Evolutionary conservation across 2,797 vertebrate species (phyloP).

Genomic region (Pteronotus mesoamericanus): DNA sequence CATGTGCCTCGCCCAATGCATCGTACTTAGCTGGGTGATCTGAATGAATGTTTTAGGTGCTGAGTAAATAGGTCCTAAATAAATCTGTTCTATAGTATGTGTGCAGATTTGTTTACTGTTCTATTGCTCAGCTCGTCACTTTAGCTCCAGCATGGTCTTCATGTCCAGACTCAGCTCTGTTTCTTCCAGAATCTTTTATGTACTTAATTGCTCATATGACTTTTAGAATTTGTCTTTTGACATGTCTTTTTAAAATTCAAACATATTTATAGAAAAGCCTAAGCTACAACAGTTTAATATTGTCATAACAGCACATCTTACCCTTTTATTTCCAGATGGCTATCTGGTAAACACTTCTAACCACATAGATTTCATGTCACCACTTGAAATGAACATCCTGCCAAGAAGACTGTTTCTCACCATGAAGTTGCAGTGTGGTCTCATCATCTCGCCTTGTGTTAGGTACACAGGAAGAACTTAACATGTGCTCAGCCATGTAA

Average conservation of each 20-base stretch:
- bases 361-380: not conserved
- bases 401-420: not conserved
- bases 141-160: not conserved
- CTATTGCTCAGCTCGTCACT: not conserved
- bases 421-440: not conserved
- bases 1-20: rapidly evolving
- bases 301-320: not conserved
- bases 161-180: not conserved
- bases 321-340: slow-evolving; percentile 8
- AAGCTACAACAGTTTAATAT: not conserved
- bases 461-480: not conserved
- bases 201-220: not conserved
- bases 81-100: not conserved
- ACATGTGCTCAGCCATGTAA: not conserved
- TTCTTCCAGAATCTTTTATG: not conserved
- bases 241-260: not conserved
- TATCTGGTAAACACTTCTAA: not conserved
- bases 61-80: not conserved
- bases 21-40: not conserved
- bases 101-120: not conserved
- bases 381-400: not conserved
- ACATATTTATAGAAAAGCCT: not conserved
- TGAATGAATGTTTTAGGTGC: not conserved
- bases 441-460: not conserved
- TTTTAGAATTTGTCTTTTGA: not conserved